These are phyloP conservation scores for Drosophila varians DNA, from an alignment of 1,140 invertebrate species.

Conservation along the genomic window DNA sequence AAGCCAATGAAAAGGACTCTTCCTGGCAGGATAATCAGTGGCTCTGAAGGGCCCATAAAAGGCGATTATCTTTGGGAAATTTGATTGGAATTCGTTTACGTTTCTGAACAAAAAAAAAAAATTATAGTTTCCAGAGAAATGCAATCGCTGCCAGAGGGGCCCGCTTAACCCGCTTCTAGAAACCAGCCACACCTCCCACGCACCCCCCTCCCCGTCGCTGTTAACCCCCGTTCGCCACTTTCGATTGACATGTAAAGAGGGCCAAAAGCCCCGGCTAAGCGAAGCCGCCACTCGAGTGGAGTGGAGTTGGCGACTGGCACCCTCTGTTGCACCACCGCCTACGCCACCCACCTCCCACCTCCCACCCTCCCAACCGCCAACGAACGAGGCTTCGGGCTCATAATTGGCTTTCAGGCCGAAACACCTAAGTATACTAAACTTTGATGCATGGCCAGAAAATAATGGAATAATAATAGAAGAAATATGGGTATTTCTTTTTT, in stretches of 20 bases:
- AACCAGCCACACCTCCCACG: too few relatives aligned
- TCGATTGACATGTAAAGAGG: conserved; percentile 48
- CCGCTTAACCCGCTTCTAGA: too few relatives aligned
- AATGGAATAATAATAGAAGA: too few relatives aligned
- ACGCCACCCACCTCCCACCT: not conserved
- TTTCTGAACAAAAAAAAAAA: too few relatives aligned
- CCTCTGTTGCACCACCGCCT: not conserved
- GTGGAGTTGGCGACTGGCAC: conserved; percentile 10
- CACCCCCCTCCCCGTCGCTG: too few relatives aligned
- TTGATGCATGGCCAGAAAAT: not conserved
- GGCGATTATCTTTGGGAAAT: conserved; percentile 19
- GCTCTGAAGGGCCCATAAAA: conserved; percentile 1
- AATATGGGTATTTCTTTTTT: not conserved
- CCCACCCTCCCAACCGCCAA: not conserved
- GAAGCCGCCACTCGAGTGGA: conserved; percentile 27
- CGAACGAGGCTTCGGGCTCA: conserved; percentile 15
- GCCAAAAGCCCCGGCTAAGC: conserved; percentile 23
- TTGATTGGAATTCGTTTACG: conserved; percentile 26
- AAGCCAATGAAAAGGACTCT: too few relatives aligned
- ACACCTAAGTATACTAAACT: conserved; percentile 10
- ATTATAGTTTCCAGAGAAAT: conserved; percentile 1
- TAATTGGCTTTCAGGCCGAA: conserved; percentile 28
- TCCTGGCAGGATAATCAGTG: not conserved
- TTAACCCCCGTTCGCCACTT: not conserved
- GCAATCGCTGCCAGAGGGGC: too few relatives aligned